phyloP scores from a whole-genome alignment of 2,797 vertebrate genomes.

The Scolopax rusticola region DNA sequence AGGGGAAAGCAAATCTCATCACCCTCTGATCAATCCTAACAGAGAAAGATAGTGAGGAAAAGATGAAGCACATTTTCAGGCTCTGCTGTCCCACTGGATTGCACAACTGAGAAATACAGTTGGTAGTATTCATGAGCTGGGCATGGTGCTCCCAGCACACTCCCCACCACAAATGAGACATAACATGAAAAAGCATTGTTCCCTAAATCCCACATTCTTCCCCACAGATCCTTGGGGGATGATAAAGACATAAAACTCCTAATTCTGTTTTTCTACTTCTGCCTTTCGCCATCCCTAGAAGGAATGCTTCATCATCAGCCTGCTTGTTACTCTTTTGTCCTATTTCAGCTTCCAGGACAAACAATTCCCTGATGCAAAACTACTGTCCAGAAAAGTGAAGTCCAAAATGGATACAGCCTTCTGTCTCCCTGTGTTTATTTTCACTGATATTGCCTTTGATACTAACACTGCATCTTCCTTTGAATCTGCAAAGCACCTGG shows the following conservation, averaged over 20 bases:
- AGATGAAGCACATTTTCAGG: not conserved
- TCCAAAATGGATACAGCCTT: not conserved
- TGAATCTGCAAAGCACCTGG: not conserved
- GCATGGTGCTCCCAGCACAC: not conserved
- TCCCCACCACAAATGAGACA: not conserved
- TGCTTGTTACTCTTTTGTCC: not conserved
- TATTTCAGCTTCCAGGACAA: not conserved
- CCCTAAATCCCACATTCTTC: not conserved
- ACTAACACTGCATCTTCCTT: not conserved
- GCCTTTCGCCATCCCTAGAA: not conserved
- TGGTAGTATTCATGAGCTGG: not conserved
- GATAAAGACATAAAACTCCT: not conserved
- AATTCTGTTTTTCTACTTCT: not conserved
- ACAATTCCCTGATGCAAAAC: not conserved
- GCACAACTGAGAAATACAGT: not conserved
- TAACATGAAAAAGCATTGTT: not conserved
- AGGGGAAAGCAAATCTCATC: not conserved
- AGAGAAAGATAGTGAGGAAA: not conserved
- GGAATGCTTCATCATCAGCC: not conserved
- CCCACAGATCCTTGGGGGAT: not conserved
- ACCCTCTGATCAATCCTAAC: not conserved
- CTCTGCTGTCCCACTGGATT: not conserved
- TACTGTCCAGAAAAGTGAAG: not conserved
- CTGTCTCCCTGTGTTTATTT: not conserved
- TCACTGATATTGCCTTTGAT: not conserved